Base-by-base conservation (phyloP, 2,888 invertebrate genomes). In the Druceiella hillmani region DNA sequence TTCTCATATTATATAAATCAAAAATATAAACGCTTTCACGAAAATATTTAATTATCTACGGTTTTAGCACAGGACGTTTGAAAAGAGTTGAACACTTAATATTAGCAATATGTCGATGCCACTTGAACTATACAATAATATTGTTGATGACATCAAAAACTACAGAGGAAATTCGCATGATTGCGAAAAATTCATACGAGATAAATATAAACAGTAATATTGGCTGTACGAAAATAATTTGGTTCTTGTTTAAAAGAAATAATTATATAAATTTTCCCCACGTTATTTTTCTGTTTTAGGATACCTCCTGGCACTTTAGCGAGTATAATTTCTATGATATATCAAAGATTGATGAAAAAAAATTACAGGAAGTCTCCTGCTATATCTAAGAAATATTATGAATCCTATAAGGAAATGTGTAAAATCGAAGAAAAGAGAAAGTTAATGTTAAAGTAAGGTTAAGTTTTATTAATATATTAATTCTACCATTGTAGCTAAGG, bases 321-420 rank as follows among this genome's bases (percentile, higher is more conserved):
- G 36, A 85, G 87, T 55, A 86, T 89, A 49, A 57, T 85, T 39
- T 76, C 78, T 15, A 65, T 77, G 28, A 75, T 84, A 50, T 71
- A 81, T 29, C 78, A 79, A 54, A 70, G 76, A 50, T 71, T 73
- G 41, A 78, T 81, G 73, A 84, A 80, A 55, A 61, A 63, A 7
- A 76, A 68, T 41, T 79, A 82, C 53, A 62, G 71, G 45, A 78
- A 75, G 50, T 73, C 78, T 20, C 76, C 78, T 33, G 63, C 68
- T 5, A 70, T 71, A 39, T 75, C 74, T 13, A 70, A 67, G 44
- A 66, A 68, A 53, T 74, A 79, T 46, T 74, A 74, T 51, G 63
- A 70, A 36, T 60, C 64, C 58, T 79, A 72, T 60, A 66, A 71
- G 47, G 66, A 71, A 39, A 68, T 75, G 40, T 61, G 62, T 53